Percentiles rank a stretch among this genome's conserved stretches.
These are phyloP conservation scores for Teleiodes luculella DNA, from an alignment of 2,888 invertebrate genomes.

Conservation along the genomic window DNA sequence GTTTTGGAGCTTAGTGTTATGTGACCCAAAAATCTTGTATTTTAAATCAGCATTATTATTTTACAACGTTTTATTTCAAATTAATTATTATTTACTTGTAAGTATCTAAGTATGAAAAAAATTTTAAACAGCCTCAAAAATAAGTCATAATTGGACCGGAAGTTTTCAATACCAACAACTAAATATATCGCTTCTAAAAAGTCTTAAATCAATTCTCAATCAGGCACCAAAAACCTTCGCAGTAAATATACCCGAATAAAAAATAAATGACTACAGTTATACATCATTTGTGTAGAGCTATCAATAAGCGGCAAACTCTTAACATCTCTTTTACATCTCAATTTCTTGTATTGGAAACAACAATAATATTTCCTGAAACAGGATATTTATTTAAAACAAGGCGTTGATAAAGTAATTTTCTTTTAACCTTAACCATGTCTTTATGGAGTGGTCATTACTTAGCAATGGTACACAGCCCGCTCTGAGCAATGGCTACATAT, in stretches of 20 bases:
- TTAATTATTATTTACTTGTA: too few relatives aligned
- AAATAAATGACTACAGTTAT: conserved; percentile 66
- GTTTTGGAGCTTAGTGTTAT: conserved; percentile 17
- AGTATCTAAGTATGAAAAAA: too few relatives aligned
- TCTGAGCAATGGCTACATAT: conserved; percentile 77
- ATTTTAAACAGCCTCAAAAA: too few relatives aligned
- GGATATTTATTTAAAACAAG: conserved; percentile 79
- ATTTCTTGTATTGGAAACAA: conserved; percentile 76
- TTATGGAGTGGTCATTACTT: conserved; percentile 79
- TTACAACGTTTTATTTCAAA: too few relatives aligned
- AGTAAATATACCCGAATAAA: conserved; percentile 37
- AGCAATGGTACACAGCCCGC: conserved; percentile 77
- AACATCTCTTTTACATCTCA: conserved; percentile 72
- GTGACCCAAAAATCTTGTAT: too few relatives aligned
- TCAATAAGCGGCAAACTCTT: conserved; percentile 73
- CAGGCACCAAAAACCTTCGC: conserved; percentile 14
- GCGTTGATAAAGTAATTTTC: conserved; percentile 80
- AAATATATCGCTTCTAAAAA: not conserved
- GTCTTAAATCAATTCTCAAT: conserved; percentile 14
- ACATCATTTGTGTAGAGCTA: conserved; percentile 72
- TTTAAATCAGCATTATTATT: too few relatives aligned
- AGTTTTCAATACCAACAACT: not conserved
- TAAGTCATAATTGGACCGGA: not conserved
- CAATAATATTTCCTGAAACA: conserved; percentile 79
- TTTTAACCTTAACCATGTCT: conserved; percentile 79